Percentiles rank a stretch among this genome's conserved stretches.
phyloP scores from a whole-genome alignment of 2,797 vertebrate species.

The Centropyge bicolor region DNA sequence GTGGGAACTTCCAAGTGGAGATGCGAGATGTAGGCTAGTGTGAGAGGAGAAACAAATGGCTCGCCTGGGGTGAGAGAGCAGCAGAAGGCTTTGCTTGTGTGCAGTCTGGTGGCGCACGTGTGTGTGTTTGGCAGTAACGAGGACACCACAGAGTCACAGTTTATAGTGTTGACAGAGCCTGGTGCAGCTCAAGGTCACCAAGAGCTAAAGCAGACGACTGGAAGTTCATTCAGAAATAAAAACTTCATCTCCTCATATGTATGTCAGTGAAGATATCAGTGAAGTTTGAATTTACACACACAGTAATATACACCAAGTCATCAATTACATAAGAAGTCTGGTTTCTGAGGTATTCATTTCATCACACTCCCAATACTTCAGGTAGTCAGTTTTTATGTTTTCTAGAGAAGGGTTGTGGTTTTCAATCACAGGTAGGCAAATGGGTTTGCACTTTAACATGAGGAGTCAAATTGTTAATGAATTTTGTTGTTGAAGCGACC shows the following conservation, averaged over 20 bases:
- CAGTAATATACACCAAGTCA: not conserved
- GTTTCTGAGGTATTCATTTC: not conserved
- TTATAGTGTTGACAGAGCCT: conserved; percentile 59
- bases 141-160: conserved; percentile 62
- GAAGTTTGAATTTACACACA: conserved; percentile 1
- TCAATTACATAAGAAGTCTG: not conserved
- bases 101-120: conserved; percentile 67
- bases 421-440: not conserved
- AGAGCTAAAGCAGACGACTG: conserved; percentile 26
- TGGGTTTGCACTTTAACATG: not conserved
- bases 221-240: conserved; percentile 37
- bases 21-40: conserved; percentile 47
- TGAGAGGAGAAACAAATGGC: conserved; percentile 68
- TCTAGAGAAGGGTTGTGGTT: not conserved
- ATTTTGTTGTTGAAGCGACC: not conserved
- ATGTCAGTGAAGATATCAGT: not conserved
- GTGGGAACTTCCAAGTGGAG: conserved; percentile 42
- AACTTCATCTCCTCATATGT: not conserved
- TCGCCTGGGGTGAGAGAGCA: conserved; percentile 64
- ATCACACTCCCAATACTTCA: not conserved
- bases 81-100: conserved; percentile 74
- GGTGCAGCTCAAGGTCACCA: conserved; percentile 57
- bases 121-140: conserved; percentile 61
- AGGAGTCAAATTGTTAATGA: not conserved
- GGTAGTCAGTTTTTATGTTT: not conserved